Evolutionary conservation across 2,797 vertebrate species (phyloP).

Genomic region (Muscicapa striata): DNA sequence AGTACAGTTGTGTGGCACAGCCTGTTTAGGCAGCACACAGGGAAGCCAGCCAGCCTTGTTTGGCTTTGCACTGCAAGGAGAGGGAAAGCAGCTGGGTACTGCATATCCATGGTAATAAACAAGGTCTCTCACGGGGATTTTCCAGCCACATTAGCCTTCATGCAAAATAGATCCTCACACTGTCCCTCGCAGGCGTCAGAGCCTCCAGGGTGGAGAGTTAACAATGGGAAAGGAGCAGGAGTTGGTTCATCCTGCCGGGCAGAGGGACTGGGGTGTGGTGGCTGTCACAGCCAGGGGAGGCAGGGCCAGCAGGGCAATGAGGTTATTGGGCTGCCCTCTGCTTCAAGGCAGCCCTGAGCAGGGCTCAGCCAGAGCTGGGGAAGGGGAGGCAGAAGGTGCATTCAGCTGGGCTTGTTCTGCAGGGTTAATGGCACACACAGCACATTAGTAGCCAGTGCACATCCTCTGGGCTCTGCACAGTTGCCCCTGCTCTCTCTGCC

Average conservation of each 20-base stretch:
- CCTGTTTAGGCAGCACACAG: neutral
- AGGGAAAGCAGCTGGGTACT: constrained; percentile 8
- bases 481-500: neutral
- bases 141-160: constrained; percentile 1
- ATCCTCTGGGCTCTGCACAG: neutral
- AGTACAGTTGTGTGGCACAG: constrained; percentile 29
- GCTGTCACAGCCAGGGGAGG: neutral
- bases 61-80: neutral
- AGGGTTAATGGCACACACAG: neutral
- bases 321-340: neutral
- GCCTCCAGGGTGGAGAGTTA: neutral
- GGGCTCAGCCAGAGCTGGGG: neutral
- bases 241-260: neutral
- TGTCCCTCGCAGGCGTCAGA: neutral
- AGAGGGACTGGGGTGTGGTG: neutral
- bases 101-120: constrained; percentile 22
- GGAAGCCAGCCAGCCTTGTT: constrained; percentile 25
- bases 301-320: neutral
- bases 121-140: constrained; percentile 46
- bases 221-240: neutral
- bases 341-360: neutral
- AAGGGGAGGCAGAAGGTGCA: neutral
- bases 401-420: neutral
- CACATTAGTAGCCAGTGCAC: neutral
- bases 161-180: constrained; percentile 26